phyloP scores from a whole-genome alignment of 2,113 vertebrate species.

The Bolborhynchus lineola region DNA sequence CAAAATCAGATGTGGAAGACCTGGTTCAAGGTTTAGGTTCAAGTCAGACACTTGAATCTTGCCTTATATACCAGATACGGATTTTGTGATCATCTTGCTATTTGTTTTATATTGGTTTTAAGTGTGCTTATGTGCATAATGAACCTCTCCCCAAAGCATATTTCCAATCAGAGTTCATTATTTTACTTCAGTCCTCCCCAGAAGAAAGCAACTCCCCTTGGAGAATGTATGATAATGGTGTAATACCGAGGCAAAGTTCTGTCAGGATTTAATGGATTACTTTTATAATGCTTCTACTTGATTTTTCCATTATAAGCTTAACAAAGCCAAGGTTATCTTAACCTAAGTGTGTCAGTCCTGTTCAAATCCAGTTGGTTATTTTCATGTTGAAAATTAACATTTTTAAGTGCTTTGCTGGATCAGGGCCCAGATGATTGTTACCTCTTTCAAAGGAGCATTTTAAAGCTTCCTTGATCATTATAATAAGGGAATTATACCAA shows the following conservation, averaged over 20 bases:
- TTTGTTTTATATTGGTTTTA: not conserved
- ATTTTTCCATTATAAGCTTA: not conserved
- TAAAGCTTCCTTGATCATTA: conserved; percentile 20
- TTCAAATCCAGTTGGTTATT: conserved; percentile 30
- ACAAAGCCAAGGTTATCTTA: conserved; percentile 22
- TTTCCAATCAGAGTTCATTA: not conserved
- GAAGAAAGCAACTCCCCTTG: not conserved
- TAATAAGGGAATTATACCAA: conserved; percentile 16
- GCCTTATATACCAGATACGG: not conserved
- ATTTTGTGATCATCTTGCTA: not conserved
- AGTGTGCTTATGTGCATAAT: not conserved
- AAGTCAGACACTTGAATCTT: not conserved
- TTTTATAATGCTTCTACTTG: not conserved
- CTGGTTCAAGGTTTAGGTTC: not conserved
- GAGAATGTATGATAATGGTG: not conserved
- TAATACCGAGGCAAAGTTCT: conserved; percentile 2
- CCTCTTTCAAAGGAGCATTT: conserved; percentile 8
- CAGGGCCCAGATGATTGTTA: not conserved
- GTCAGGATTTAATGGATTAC: not conserved
- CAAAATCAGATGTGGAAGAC: not conserved
- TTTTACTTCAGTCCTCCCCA: not conserved
- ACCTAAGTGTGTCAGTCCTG: not conserved
- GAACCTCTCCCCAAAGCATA: not conserved
- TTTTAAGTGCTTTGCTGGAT: conserved; percentile 38
- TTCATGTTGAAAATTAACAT: conserved; percentile 26